phyloP scores from a whole-genome alignment of 2,797 vertebrate species.

The Paramormyrops hopkinsi region DNA sequence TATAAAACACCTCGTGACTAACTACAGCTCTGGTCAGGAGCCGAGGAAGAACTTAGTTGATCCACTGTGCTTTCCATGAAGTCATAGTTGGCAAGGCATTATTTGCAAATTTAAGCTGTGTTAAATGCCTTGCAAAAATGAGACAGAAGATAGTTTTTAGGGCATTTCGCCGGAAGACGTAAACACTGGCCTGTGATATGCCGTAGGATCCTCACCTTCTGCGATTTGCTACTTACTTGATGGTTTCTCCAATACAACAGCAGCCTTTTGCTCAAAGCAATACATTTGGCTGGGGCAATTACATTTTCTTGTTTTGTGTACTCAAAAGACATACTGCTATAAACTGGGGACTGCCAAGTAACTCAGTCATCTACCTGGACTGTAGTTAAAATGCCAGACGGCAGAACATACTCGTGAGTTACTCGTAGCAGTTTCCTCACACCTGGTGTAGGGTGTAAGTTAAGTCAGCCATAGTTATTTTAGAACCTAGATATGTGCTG shows the following conservation, averaged over 20 bases:
- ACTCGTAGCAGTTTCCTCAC: not conserved
- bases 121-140: slow-evolving; percentile 32
- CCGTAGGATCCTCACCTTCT: slow-evolving; percentile 28
- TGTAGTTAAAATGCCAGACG: not conserved
- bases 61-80: slow-evolving; percentile 46
- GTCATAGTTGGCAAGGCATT: slow-evolving; percentile 37
- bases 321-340: not conserved
- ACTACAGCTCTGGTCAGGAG: slow-evolving; percentile 28
- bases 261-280: slow-evolving; percentile 17
- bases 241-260: slow-evolving; percentile 22
- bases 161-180: slow-evolving; percentile 27
- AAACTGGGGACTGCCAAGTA: not conserved
- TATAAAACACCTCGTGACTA: slow-evolving; percentile 32
- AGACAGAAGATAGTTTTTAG: slow-evolving; percentile 35
- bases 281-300: not conserved
- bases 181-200: slow-evolving; percentile 24
- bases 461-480: not conserved
- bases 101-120: slow-evolving; percentile 40
- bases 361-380: not conserved
- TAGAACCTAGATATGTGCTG: not conserved
- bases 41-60: slow-evolving; percentile 28
- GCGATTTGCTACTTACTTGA: not conserved
- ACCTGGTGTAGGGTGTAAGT: not conserved
- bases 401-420: not conserved
- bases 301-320: slow-evolving; percentile 4